phyloP scores from a whole-genome alignment of 2,888 invertebrate genomes.

The Apantesis nais region DNA sequence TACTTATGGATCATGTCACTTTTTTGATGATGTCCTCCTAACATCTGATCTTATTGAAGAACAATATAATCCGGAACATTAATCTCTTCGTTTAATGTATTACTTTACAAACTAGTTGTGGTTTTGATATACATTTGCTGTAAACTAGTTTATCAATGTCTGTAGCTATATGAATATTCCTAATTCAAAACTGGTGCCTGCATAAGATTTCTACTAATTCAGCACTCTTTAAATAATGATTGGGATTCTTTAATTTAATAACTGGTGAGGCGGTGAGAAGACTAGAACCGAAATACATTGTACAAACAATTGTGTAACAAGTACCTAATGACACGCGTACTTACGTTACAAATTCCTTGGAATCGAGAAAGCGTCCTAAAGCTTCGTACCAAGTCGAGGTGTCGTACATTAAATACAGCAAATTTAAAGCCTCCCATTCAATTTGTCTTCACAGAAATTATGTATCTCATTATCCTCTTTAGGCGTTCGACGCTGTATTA shows the following conservation, averaged over 20 bases:
- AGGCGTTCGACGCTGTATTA: conserved; percentile 29
- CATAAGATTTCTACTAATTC: not conserved
- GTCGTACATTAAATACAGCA: conserved; percentile 18
- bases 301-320: conserved; percentile 2
- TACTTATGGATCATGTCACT: not conserved
- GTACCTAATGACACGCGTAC: not conserved
- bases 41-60: not conserved
- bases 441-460: conserved; percentile 34
- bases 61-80: not conserved
- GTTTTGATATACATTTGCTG: not conserved
- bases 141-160: not conserved
- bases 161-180: not conserved
- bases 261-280: not conserved
- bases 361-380: conserved; percentile 3
- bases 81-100: not conserved
- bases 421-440: conserved; percentile 26
- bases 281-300: not conserved
- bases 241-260: not conserved
- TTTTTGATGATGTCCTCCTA: not conserved
- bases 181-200: no score
- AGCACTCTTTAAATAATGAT: not conserved
- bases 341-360: not conserved
- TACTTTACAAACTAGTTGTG: not conserved
- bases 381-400: conserved; percentile 7
- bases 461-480: conserved; percentile 36